Conservation (phyloP, 2,797 vertebrate genomes). For the Phoxinus dragarum region DNA sequence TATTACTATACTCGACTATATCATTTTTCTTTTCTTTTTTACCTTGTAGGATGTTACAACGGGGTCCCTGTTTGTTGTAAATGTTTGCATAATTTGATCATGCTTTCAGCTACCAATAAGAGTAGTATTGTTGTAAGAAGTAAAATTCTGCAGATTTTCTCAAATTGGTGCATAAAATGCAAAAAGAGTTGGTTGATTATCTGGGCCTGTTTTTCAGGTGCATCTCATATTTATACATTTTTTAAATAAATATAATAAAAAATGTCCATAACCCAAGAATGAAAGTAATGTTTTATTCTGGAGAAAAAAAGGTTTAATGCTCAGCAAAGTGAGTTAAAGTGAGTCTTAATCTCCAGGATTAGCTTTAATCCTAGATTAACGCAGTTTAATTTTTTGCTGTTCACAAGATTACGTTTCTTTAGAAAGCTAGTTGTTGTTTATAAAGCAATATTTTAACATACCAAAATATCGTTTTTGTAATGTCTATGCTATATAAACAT, state of each 20-base stretch:
- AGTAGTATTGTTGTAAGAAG: neutral
- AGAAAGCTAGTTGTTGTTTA: neutral
- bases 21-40: too few relatives aligned
- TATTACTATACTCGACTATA: too few relatives aligned
- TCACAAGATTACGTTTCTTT: constrained; percentile 19
- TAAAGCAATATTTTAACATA: neutral
- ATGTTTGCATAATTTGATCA: neutral
- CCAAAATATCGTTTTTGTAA: neutral
- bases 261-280: neutral
- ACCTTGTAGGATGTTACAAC: too few relatives aligned
- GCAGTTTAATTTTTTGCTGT: constrained; percentile 1
- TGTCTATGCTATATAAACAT: neutral
- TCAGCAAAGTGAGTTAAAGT: neutral
- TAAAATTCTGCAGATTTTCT: neutral
- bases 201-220: neutral
- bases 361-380: constrained; percentile 37
- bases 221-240: neutral
- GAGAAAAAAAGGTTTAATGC: neutral
- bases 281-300: neutral
- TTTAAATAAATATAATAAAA: neutral
- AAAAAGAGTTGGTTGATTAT: neutral
- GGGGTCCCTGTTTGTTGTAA: too few relatives aligned
- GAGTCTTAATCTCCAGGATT: neutral
- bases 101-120: neutral
- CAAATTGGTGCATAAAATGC: neutral